Evolutionary conservation across 2,888 invertebrate genomes (phyloP).

Genomic region (Mamestra brassicae): DNA sequence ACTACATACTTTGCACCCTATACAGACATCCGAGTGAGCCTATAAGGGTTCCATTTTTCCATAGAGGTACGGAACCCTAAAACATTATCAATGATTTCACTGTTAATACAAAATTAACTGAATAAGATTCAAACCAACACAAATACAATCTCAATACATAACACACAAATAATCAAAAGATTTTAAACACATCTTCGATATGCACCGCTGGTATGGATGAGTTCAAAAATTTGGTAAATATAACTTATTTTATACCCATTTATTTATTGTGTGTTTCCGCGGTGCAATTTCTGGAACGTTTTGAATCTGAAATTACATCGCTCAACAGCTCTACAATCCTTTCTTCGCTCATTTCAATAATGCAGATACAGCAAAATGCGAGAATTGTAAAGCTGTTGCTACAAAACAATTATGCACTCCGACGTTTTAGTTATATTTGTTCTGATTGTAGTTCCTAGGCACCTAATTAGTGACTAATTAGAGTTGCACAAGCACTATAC

Average conservation of each 20-base stretch:
- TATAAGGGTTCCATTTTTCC: no score
- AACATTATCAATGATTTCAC: background rate
- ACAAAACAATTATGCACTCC: conserved; percentile 67
- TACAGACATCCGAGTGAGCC: no score
- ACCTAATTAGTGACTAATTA: conserved; percentile 70
- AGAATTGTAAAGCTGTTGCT: conserved; percentile 73
- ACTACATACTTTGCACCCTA: no score
- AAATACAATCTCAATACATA: conserved; percentile 63
- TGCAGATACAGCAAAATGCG: conserved; percentile 62
- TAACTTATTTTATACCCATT: conserved; percentile 68
- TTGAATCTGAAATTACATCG: conserved; percentile 71
- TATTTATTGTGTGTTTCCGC: conserved; percentile 59
- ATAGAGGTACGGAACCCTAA: no score
- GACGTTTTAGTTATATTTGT: conserved; percentile 65
- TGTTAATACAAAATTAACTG: background rate
- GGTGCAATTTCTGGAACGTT: conserved; percentile 69
- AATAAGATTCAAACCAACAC: conserved; percentile 43
- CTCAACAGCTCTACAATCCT: conserved; percentile 71
- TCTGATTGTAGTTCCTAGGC: conserved; percentile 64
- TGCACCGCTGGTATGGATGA: conserved; percentile 91
- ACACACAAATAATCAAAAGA: conserved; percentile 75
- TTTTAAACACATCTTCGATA: conserved; percentile 83
- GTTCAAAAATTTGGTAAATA: conserved; percentile 84
- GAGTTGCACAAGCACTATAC: conserved; percentile 82
- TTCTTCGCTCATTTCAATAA: conserved; percentile 70